Percentiles rank a stretch among this genome's conserved stretches.
These are phyloP conservation scores for Rhodophaea formosa DNA, from an alignment of 2,888 invertebrate species.

Conservation along the genomic window DNA sequence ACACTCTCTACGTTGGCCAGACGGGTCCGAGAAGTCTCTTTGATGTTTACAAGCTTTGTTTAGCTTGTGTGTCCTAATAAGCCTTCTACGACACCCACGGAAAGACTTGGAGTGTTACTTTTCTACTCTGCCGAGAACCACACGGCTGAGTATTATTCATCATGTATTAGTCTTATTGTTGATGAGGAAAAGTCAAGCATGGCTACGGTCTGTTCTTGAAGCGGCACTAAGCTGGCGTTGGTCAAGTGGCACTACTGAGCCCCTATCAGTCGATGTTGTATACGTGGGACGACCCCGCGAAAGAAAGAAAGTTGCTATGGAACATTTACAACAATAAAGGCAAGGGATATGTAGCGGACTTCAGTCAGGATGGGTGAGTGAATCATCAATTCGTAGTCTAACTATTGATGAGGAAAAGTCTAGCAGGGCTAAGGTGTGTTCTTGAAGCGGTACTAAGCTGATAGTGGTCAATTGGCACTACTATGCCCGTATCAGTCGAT, in stretches of 20 bases:
- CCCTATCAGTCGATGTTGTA: constrained; percentile 88
- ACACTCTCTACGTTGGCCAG: too few species aligned
- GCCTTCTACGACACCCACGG: too few species aligned
- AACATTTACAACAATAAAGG: constrained; percentile 90
- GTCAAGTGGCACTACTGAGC: constrained; percentile 85
- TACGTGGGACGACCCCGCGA: constrained; percentile 92
- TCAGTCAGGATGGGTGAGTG: constrained; percentile 83
- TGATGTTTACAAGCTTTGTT: too few species aligned
- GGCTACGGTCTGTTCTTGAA: constrained; percentile 90
- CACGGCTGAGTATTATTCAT: too few species aligned
- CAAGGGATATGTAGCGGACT: constrained; percentile 86
- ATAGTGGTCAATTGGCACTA: constrained; percentile 82
- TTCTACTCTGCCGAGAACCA: too few species aligned
- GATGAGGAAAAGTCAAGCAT: too few species aligned
- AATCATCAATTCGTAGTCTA: background rate
- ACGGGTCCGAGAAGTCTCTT: too few species aligned
- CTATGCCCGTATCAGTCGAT: constrained; percentile 87
- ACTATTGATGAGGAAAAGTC: too few species aligned
- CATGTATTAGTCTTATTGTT: too few species aligned
- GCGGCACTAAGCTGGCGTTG: constrained; percentile 83
- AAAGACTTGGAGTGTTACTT: too few species aligned
- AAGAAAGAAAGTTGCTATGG: constrained; percentile 87
- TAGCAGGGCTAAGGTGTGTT: constrained; percentile 90
- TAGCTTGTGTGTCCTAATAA: too few species aligned
- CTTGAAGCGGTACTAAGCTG: constrained; percentile 86